Evolutionary conservation across 2,888 invertebrate species (phyloP).

Genomic region (Chaetoderma sp.): DNA sequence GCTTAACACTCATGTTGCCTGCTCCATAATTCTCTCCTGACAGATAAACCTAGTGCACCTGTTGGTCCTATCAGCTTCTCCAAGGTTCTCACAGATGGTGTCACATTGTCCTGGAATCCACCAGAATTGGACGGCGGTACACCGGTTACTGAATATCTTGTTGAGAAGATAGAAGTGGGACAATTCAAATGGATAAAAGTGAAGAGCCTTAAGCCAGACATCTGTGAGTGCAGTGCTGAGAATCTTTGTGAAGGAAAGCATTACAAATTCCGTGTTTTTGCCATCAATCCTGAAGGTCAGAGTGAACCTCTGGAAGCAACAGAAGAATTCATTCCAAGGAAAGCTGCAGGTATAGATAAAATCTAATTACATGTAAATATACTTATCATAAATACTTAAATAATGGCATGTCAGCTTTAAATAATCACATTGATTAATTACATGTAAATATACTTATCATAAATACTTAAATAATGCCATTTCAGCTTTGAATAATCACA

Average conservation of each 20-base stretch:
- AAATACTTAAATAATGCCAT: not conserved
- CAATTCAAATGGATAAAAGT: slow-evolving; percentile 20
- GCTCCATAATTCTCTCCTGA: slow-evolving; percentile 1
- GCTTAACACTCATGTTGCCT: too few species aligned
- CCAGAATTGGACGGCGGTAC: slow-evolving; percentile 58
- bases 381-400: not conserved
- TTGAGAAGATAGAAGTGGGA: slow-evolving; percentile 46
- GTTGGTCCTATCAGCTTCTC: slow-evolving; percentile 48
- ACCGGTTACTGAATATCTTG: slow-evolving; percentile 46
- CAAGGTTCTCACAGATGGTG: slow-evolving; percentile 39
- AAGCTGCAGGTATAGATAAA: slow-evolving; percentile 12
- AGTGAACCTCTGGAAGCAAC: slow-evolving; percentile 75
- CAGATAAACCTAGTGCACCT: slow-evolving; percentile 52
- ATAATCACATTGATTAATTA: too few species aligned
- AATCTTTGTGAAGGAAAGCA: slow-evolving; percentile 64
- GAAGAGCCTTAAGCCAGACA: slow-evolving; percentile 60
- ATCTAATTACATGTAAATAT: not conserved
- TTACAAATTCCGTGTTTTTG: slow-evolving; percentile 87
- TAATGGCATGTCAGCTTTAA: not conserved
- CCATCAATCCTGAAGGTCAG: slow-evolving; percentile 84
- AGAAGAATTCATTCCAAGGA: slow-evolving; percentile 20
- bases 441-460: not conserved
- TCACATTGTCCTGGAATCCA: slow-evolving; percentile 56
- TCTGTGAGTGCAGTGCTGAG: slow-evolving; percentile 25
- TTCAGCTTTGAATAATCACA: too few species aligned